Conservation (phyloP, 2,797 vertebrate species). For the Platyrinchus mystaceus region DNA sequence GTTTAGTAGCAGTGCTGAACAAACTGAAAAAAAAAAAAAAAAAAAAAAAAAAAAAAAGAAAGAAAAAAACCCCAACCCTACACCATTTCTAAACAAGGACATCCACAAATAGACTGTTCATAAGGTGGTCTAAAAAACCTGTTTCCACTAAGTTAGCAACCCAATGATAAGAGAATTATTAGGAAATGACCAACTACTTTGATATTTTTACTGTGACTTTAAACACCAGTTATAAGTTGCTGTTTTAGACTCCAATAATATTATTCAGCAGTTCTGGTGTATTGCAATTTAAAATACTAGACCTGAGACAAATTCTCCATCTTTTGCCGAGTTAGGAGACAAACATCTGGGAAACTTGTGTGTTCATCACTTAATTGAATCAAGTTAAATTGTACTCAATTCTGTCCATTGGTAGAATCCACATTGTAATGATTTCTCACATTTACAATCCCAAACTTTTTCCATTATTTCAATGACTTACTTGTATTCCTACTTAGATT, state of each 20-base stretch:
- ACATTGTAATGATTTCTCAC: neutral
- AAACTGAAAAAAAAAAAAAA: neutral
- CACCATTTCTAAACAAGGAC: neutral
- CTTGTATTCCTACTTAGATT: neutral
- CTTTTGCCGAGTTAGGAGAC: neutral
- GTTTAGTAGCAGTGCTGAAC: neutral
- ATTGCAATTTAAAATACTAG: neutral
- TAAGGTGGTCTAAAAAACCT: neutral
- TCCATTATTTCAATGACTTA: neutral
- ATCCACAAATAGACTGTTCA: neutral
- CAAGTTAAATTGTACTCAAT: neutral
- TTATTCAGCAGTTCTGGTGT: neutral
- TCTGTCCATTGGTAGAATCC: neutral
- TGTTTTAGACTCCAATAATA: neutral
- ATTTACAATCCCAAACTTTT: neutral
- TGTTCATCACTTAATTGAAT: neutral
- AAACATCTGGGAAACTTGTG: neutral
- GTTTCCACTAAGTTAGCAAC: neutral
- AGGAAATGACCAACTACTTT: neutral
- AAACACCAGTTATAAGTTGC: neutral
- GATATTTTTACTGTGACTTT: neutral
- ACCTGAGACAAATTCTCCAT: neutral
- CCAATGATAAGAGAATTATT: neutral
- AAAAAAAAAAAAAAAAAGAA: neutral
- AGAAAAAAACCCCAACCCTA: too few relatives aligned